Percentiles rank a stretch among this genome's conserved stretches.
Conservation (phyloP, 2,888 invertebrate species). For the Didymodactylos carnosus region DNA sequence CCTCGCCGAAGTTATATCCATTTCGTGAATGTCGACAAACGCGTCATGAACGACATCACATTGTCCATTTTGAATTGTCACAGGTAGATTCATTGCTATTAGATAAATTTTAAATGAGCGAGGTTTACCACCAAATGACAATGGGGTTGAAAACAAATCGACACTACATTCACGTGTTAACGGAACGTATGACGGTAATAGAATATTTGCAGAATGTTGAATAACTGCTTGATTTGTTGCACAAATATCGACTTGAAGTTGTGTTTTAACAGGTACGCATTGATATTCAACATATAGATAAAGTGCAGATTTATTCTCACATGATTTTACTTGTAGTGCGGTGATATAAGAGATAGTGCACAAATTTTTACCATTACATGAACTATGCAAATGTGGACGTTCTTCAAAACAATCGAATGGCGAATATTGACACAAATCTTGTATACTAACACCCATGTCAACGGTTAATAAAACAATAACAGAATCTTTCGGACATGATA, state of each 20-base stretch:
- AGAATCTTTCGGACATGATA: too few species aligned
- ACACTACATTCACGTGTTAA: neutral
- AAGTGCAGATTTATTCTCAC: neutral
- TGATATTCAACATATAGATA: constrained; percentile 4
- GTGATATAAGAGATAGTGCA: constrained; percentile 4
- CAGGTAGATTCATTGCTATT: neutral
- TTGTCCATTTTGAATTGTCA: neutral
- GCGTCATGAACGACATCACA: neutral
- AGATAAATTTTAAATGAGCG: neutral
- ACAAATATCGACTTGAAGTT: neutral
- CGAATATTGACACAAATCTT: neutral
- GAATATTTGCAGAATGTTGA: neutral
- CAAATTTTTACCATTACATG: constrained; percentile 1
- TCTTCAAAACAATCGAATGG: constrained; percentile 6
- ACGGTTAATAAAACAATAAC: too few species aligned
- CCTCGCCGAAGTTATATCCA: neutral
- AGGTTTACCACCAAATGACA: neutral
- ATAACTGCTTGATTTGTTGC: neutral
- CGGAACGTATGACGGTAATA: neutral
- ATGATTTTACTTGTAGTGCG: neutral
- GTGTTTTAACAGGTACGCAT: constrained; percentile 6
- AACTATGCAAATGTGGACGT: neutral
- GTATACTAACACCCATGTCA: too few species aligned
- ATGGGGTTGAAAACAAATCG: neutral
- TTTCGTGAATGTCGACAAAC: neutral